Base-by-base conservation (phyloP, 2,888 invertebrate genomes). In the Bhutanitis thaidina region DNA sequence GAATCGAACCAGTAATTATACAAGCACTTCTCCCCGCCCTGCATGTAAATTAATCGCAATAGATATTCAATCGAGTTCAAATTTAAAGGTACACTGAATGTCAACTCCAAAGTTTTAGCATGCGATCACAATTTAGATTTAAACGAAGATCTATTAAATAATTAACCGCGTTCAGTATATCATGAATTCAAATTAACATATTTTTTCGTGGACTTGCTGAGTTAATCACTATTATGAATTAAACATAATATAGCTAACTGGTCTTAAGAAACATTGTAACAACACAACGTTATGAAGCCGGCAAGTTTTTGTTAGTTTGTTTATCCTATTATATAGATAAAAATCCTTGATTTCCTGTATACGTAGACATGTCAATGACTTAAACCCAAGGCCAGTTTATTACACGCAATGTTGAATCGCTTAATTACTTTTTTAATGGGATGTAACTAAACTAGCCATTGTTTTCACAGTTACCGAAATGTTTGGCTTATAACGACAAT, bases 1-100 rank as follows among this genome's bases (percentile, higher is more conserved):
- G 54, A 52, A 38, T 39, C 57, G 57, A 67, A 61, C 39, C 52
- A 57, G 50, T 60, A 58, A 66, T 65, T 62, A 64, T 58, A 47
- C 47, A 56, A 43, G 40, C 43, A 40, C 43, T 54, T 49, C 58
- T 56, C 54, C 54, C 58, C 62, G 59, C 62, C 61, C 57, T 46
- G 58, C 58, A 66, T 64, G 57, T 59, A 59, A 71, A 66, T 69
- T 57, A 64, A 63, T 60, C 49, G 62, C 64, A 38, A 63, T 57
- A 60, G 61, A 66, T 67, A 61, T 63, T 62, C 63, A 65, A 62
- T 55, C 52, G 47, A 34, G 53, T 49, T 53, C 12, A 7, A 36
- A 29, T 13, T 32, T 29, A 20, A 39, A 14, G n/a, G 13, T 10
- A 35, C 5, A 12, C 4, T 1, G 10, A 34, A 34, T 34, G 12